Percentiles rank a stretch among this genome's conserved stretches.
These are phyloP conservation scores for Pimpla rufipes DNA, from an alignment of 2,888 invertebrate species.

Conservation along the genomic window DNA sequence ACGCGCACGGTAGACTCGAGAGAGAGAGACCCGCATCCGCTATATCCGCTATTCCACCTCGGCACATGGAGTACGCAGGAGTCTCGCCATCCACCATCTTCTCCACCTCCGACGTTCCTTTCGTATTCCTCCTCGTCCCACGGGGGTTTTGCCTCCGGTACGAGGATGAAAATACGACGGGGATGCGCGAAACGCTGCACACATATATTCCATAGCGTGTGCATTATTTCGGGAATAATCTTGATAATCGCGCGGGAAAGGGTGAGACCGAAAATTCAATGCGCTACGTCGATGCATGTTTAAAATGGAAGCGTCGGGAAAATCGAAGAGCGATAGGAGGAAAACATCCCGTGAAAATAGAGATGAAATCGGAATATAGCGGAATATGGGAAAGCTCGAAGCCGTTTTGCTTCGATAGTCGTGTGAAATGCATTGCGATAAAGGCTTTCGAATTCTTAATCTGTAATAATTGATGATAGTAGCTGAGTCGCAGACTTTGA, in stretches of 20 bases:
- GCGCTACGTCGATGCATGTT: not conserved
- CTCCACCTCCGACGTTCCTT: constrained; percentile 34
- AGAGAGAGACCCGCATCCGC: constrained; percentile 30
- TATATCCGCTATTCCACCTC: constrained; percentile 23
- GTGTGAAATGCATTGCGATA: too few species aligned
- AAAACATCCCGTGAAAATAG: not conserved
- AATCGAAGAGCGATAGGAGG: not conserved
- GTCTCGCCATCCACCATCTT: constrained; percentile 17
- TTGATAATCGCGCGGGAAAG: not conserved
- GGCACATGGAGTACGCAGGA: constrained; percentile 30
- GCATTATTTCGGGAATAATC: constrained; percentile 10
- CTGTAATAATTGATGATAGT: too few species aligned
- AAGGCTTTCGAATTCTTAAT: too few species aligned
- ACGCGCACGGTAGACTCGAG: constrained; percentile 36
- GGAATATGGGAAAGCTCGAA: too few species aligned
- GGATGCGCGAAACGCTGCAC: constrained; percentile 33
- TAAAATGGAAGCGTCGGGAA: not conserved
- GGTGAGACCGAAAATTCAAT: not conserved
- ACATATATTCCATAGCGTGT: not conserved
- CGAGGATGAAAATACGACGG: constrained; percentile 63
- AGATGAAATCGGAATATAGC: too few species aligned
- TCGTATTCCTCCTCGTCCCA: constrained; percentile 38
- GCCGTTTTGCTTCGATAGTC: too few species aligned
- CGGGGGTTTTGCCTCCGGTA: constrained; percentile 35
- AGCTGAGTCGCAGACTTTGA: too few species aligned